A percentile compares a stretch with the other conserved stretches of the same genome.
Evolutionary conservation across 2,888 invertebrate genomes (phyloP).

Genomic region (Prosapia bicincta): DNA sequence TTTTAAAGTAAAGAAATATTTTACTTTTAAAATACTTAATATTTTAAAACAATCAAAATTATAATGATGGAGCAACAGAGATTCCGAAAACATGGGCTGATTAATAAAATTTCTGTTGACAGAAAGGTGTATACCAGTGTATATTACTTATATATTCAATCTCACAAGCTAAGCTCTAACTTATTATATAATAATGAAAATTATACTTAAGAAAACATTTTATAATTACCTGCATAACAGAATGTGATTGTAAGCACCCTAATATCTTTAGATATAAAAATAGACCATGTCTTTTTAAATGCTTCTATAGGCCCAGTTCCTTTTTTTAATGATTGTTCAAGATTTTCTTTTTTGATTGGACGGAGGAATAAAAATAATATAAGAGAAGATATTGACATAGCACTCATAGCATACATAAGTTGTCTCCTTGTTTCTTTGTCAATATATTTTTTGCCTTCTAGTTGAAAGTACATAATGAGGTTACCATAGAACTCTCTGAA

Average conservation of each 20-base stretch:
- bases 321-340: background rate
- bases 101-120: too few species aligned
- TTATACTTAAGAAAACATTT: too few species aligned
- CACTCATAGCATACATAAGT: conserved; percentile 27
- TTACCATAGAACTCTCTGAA: conserved; percentile 25
- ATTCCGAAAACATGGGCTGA: too few species aligned
- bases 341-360: conserved; percentile 42
- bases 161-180: too few species aligned
- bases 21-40: too few species aligned
- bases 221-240: conserved; percentile 78
- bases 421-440: conserved; percentile 30
- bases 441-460: conserved; percentile 31
- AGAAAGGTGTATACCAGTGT: too few species aligned
- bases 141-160: too few species aligned
- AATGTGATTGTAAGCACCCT: conserved; percentile 77
- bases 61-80: too few species aligned
- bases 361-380: conserved; percentile 59
- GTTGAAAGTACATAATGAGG: conserved; percentile 22
- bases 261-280: conserved; percentile 82
- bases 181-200: too few species aligned
- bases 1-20: too few species aligned
- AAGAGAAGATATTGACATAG: conserved; percentile 42
- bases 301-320: conserved; percentile 60
- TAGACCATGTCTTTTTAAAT: conserved; percentile 65
- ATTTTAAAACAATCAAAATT: too few species aligned